Conservation (phyloP, 2,797 vertebrate genomes). For the Acanthurus tractus region DNA sequence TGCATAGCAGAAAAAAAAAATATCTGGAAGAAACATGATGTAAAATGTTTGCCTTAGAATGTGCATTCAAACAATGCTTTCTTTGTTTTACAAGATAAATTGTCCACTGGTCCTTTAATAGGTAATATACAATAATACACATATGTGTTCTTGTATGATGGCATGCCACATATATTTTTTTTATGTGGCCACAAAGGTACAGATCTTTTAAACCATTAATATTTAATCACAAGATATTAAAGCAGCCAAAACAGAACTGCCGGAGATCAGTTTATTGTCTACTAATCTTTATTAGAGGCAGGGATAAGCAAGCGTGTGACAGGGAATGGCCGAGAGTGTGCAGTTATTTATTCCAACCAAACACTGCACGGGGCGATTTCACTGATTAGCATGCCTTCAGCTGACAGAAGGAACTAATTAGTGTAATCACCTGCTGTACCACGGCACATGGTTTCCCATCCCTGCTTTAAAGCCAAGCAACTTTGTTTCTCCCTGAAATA, state of each 20-base stretch:
- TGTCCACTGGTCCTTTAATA: not conserved
- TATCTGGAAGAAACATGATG: not conserved
- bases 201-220: slow-evolving; percentile 14
- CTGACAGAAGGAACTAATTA: slow-evolving; percentile 80
- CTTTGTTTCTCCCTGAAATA: slow-evolving; percentile 69
- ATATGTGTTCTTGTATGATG: not conserved
- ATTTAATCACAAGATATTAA: slow-evolving; percentile 25
- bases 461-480: slow-evolving; percentile 65
- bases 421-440: slow-evolving; percentile 74
- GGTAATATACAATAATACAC: not conserved
- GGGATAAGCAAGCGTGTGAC: slow-evolving; percentile 63
- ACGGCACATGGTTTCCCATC: slow-evolving; percentile 50
- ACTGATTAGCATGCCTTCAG: slow-evolving; percentile 76
- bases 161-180: not conserved
- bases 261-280: slow-evolving; percentile 29
- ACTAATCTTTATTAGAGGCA: slow-evolving; percentile 32
- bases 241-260: slow-evolving; percentile 14
- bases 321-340: slow-evolving; percentile 53
- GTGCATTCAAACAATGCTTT: not conserved
- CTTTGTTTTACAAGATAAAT: not conserved
- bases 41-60: not conserved
- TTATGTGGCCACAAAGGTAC: not conserved
- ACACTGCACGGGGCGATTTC: slow-evolving; percentile 56
- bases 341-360: slow-evolving; percentile 63
- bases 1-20: slow-evolving; percentile 3